These are phyloP conservation scores for Periparus ater DNA, from an alignment of 2,797 vertebrate genomes.

Conservation along the genomic window DNA sequence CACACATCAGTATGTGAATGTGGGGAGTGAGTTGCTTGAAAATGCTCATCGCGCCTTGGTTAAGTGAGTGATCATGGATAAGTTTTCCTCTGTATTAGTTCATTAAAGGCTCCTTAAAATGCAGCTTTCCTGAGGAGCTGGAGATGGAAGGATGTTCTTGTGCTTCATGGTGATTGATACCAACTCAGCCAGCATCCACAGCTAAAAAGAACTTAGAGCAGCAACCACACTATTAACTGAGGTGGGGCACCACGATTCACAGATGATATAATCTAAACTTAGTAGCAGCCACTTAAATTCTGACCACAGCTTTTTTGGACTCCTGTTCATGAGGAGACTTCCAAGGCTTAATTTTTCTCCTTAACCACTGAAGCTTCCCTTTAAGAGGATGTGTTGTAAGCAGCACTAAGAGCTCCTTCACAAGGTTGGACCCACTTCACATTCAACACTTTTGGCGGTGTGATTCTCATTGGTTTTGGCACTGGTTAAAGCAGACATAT, in stretches of 20 bases:
- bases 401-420: neutral
- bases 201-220: neutral
- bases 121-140: neutral
- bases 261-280: neutral
- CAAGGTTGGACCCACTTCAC: neutral
- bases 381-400: neutral
- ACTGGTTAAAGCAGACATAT: neutral
- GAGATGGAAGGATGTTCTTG: neutral
- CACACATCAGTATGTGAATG: too few species aligned
- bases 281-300: neutral
- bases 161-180: neutral
- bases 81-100: constrained; percentile 4
- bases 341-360: neutral
- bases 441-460: accelerated
- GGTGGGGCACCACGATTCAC: neutral
- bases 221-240: neutral
- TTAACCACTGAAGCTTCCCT: neutral
- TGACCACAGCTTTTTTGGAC: neutral
- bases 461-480: neutral
- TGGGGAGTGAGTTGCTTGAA: neutral
- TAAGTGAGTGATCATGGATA: neutral
- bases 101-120: constrained; percentile 19
- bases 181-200: neutral
- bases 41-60: neutral
- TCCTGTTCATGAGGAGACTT: neutral